Conservation (phyloP, 2,797 vertebrate species). For the Salmo trutta region DNA sequence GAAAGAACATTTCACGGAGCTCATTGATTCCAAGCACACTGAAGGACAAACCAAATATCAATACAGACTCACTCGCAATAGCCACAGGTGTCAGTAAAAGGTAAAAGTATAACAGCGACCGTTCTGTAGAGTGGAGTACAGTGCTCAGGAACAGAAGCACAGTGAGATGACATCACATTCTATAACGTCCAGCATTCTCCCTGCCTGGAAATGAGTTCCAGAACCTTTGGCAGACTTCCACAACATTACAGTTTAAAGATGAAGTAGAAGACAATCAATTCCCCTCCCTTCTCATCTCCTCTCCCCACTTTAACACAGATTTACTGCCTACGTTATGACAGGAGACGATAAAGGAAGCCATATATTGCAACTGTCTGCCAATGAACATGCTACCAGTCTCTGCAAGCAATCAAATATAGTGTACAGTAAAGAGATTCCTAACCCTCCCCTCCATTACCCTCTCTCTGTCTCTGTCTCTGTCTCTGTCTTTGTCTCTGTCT, state of each 20-base stretch:
- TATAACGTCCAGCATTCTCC: constrained; percentile 31
- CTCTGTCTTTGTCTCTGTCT: too few relatives aligned
- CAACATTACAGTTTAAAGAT: constrained; percentile 59
- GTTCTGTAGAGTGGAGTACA: background rate
- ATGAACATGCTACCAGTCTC: constrained; percentile 26
- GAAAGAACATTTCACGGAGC: too few relatives aligned
- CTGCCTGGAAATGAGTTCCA: constrained; percentile 40
- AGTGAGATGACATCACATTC: constrained; percentile 63
- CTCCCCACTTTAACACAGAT: constrained; percentile 63
- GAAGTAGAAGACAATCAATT: constrained; percentile 56
- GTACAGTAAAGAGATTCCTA: background rate
- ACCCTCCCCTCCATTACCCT: background rate
- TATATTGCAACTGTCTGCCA: constrained; percentile 61
- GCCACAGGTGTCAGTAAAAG: background rate
- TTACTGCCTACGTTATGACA: constrained; percentile 72
- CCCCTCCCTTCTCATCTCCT: constrained; percentile 22
- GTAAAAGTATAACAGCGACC: background rate
- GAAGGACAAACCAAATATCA: background rate
- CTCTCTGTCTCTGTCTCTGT: background rate
- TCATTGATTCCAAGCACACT: too few relatives aligned
- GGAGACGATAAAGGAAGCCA: constrained; percentile 61
- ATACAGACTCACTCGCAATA: background rate
- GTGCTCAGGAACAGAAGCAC: constrained; percentile 21
- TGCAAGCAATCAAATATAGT: constrained; percentile 48
- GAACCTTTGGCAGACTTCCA: constrained; percentile 60